Percentiles rank a stretch among this genome's conserved stretches.
phyloP scores from a whole-genome alignment of 2,113 vertebrate species.

The Alces alces region DNA sequence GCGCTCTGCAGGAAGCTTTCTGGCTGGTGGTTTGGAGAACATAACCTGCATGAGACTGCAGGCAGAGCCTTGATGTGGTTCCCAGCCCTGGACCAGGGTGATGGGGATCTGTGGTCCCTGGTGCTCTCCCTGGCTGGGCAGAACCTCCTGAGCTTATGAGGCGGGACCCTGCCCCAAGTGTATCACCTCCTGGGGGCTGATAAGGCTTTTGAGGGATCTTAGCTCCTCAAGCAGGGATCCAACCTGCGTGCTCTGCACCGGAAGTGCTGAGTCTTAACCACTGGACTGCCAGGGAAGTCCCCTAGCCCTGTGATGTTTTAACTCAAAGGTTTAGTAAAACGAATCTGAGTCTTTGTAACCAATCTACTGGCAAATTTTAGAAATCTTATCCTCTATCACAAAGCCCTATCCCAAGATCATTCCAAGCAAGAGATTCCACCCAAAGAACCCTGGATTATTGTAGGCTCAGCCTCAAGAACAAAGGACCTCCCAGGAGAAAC shows the following conservation, averaged over 20 bases:
- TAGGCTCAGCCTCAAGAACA: not conserved
- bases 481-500: not conserved
- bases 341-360: not conserved
- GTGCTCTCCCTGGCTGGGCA: not conserved
- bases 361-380: not conserved
- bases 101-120: not conserved
- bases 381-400: not conserved
- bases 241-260: not conserved
- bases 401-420: not conserved
- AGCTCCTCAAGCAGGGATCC: not conserved
- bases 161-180: not conserved
- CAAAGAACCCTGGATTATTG: not conserved
- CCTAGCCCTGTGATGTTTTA: not conserved
- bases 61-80: not conserved
- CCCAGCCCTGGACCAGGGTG: not conserved
- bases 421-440: not conserved
- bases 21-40: not conserved
- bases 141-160: not conserved
- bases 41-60: not conserved
- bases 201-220: not conserved
- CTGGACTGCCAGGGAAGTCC: accelerated
- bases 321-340: not conserved
- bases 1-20: not conserved
- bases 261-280: not conserved
- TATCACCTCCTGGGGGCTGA: not conserved